phyloP scores from a whole-genome alignment of 64 coral and sea anemone species.

The Actinia equina region DNA sequence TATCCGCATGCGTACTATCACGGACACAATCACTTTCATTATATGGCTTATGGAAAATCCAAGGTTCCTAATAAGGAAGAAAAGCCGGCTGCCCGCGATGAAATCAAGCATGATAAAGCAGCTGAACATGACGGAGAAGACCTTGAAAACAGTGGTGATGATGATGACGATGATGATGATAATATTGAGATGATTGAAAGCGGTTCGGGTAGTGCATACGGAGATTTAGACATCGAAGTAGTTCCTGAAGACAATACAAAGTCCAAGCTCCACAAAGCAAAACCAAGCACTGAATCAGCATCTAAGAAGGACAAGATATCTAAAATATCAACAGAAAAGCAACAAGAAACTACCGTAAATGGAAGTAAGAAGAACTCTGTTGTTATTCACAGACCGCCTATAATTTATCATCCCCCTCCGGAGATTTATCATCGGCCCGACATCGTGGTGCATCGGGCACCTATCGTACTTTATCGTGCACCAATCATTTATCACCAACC shows the following conservation, averaged over 20 bases:
- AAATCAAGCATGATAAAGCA: constrained; percentile 5
- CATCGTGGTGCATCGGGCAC: constrained; percentile 93
- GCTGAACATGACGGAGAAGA: not conserved
- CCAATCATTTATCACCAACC: constrained; percentile 97
- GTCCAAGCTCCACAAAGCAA: constrained; percentile 43
- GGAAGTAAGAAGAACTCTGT: constrained; percentile 94
- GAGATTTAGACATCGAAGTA: constrained; percentile 8
- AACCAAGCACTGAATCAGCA: constrained; percentile 21
- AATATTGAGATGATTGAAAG: not conserved
- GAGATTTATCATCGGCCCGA: constrained; percentile 97
- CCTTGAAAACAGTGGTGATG: not conserved
- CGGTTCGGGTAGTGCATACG: not conserved
- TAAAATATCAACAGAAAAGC: constrained; percentile 10
- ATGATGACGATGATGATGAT: not conserved
- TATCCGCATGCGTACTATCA: constrained; percentile 76
- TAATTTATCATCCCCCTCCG: constrained; percentile 95
- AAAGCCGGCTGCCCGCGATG: constrained; percentile 8
- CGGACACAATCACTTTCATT: constrained; percentile 60
- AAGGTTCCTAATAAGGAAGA: constrained; percentile 59
- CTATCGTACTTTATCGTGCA: constrained; percentile 89
- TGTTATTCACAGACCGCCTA: constrained; percentile 89
- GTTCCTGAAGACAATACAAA: not conserved
- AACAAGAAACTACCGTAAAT: constrained; percentile 62
- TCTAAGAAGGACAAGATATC: constrained; percentile 40
- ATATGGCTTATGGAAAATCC: constrained; percentile 81